Evolutionary conservation across 2,888 invertebrate genomes (phyloP).

Genomic region (Augiades crinisus): DNA sequence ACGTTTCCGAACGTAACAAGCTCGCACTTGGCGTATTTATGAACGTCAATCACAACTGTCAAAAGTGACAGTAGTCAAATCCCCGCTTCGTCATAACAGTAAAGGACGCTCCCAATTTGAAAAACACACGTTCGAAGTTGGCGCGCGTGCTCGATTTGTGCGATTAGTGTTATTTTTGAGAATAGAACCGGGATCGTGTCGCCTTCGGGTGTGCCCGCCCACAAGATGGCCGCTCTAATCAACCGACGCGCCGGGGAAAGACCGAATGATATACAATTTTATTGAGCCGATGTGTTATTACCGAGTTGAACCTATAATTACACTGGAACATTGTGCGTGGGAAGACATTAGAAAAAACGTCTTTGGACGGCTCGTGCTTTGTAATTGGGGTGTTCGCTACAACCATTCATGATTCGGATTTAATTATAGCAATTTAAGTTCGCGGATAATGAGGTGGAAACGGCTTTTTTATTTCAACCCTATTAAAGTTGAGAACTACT

Average conservation of each 20-base stretch:
- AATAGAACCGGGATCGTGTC: constrained; percentile 78
- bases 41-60: constrained; percentile 78
- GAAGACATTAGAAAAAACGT: constrained; percentile 77
- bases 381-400: constrained; percentile 59
- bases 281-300: constrained; percentile 80
- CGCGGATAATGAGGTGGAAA: constrained; percentile 36
- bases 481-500: constrained; percentile 16
- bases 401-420: constrained; percentile 63
- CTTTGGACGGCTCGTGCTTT: constrained; percentile 70
- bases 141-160: constrained; percentile 74
- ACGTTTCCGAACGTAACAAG: constrained; percentile 61
- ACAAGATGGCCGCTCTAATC: constrained; percentile 80
- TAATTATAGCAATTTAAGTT: constrained; percentile 48
- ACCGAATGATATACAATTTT: constrained; percentile 79
- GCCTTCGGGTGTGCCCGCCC: constrained; percentile 76
- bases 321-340: constrained; percentile 72
- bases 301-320: constrained; percentile 75
- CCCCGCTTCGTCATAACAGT: constrained; percentile 70
- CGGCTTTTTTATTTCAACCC: constrained; percentile 20
- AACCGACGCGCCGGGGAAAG: constrained; percentile 68
- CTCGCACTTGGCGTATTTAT: constrained; percentile 74
- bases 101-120: constrained; percentile 74
- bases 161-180: constrained; percentile 80
- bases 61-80: constrained; percentile 77
- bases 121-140: constrained; percentile 75